phyloP scores from a whole-genome alignment of 23 tunicate species.

The Styela plicata region DNA sequence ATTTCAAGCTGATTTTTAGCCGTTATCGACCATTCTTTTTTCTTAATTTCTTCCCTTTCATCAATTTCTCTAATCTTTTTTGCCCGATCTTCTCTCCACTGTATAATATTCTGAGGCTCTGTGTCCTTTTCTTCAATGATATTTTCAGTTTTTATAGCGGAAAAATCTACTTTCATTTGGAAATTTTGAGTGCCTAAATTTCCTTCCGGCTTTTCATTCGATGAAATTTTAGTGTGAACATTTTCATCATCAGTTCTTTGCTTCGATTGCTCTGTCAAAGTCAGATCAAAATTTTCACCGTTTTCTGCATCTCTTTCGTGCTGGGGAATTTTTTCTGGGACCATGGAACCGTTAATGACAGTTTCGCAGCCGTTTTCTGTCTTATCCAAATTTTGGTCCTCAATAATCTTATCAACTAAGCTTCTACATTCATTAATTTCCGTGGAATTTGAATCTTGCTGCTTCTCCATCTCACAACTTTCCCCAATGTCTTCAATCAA shows the following conservation, averaged over 20 bases:
- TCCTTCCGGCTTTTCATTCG: neutral
- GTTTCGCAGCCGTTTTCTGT: neutral
- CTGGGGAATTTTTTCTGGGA: neutral
- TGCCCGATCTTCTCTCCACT: slow-evolving; percentile 12
- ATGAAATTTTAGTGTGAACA: too few relatives aligned
- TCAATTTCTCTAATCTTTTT: neutral
- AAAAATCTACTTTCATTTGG: too few relatives aligned
- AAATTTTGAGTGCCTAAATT: too few relatives aligned
- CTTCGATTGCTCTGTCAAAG: neutral
- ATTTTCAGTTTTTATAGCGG: neutral
- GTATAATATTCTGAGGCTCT: slow-evolving; percentile 14
- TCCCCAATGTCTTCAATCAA: neutral
- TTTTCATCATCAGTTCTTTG: neutral
- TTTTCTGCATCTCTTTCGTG: neutral
- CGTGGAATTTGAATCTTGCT: neutral
- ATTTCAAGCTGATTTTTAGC: slow-evolving; percentile 12
- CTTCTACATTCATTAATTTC: neutral
- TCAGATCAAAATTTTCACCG: neutral
- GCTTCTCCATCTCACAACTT: neutral
- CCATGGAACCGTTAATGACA: neutral
- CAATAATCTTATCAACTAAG: neutral
- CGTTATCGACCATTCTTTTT: neutral
- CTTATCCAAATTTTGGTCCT: neutral
- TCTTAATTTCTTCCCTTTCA: neutral
- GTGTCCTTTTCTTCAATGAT: neutral